These are phyloP conservation scores for Orthonevra nobilis DNA, from an alignment of 2,888 invertebrate genomes.

Conservation along the genomic window DNA sequence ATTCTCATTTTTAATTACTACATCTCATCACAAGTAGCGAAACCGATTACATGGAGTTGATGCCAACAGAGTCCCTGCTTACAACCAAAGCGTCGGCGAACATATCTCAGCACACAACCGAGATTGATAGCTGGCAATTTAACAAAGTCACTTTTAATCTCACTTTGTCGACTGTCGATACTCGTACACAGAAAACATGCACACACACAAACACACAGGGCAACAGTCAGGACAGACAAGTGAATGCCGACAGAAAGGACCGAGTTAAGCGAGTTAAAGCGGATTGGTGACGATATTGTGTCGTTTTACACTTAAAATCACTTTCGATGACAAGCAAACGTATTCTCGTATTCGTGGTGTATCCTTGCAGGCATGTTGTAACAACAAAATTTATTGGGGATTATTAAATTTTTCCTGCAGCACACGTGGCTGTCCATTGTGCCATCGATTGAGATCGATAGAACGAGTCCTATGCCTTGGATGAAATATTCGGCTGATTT, in stretches of 20 bases:
- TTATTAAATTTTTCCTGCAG: constrained; percentile 64
- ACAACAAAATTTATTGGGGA: constrained; percentile 69
- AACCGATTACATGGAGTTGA: constrained; percentile 21
- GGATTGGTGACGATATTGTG: constrained; percentile 40
- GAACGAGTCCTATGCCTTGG: too few species aligned
- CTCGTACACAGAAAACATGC: background rate
- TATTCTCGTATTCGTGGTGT: too few species aligned
- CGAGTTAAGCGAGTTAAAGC: constrained; percentile 23
- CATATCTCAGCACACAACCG: constrained; percentile 31
- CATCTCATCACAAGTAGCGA: background rate
- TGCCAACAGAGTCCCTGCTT: constrained; percentile 7
- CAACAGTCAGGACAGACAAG: background rate
- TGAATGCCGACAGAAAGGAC: background rate
- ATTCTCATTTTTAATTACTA: constrained; percentile 13
- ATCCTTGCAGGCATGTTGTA: constrained; percentile 9
- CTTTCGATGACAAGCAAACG: background rate
- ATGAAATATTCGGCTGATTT: too few species aligned
- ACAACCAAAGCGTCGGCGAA: background rate
- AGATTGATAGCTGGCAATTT: constrained; percentile 73
- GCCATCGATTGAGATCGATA: background rate
- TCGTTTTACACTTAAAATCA: constrained; percentile 45
- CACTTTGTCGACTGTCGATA: constrained; percentile 64
- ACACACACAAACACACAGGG: background rate
- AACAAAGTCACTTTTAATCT: constrained; percentile 73
- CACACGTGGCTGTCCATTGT: background rate